Percentiles rank a stretch among this genome's conserved stretches.
Conservation (phyloP, 2,113 vertebrate species). For the Petaurus breviceps region DNA sequence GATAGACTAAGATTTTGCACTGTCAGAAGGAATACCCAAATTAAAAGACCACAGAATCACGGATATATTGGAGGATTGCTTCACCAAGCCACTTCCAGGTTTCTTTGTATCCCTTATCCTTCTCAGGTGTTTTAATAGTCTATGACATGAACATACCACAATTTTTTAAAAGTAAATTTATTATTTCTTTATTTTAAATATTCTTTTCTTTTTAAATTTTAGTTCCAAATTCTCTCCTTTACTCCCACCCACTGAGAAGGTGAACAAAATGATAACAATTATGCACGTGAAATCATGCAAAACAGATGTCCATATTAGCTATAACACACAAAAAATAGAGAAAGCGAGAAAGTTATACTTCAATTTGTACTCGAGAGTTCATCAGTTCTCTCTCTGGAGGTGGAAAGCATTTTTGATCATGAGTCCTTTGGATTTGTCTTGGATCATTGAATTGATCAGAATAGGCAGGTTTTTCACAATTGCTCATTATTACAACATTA, state of each 20-base stretch:
- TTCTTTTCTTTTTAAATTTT: neutral
- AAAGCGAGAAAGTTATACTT: neutral
- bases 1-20: neutral
- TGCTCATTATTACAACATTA: neutral
- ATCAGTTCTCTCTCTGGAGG: too few species aligned
- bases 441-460: too few species aligned
- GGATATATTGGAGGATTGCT: neutral
- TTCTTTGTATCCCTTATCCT: neutral
- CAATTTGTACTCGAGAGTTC: too few species aligned
- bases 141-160: neutral
- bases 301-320: neutral
- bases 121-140: neutral
- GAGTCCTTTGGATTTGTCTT: too few species aligned
- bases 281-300: neutral
- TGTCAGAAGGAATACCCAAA: too few species aligned
- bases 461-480: too few species aligned
- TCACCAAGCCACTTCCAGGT: neutral
- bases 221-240: neutral
- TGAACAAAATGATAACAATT: neutral
- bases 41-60: neutral
- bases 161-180: neutral
- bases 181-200: too few species aligned
- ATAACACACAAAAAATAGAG: too few species aligned
- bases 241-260: neutral
- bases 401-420: too few species aligned